Base-by-base conservation (phyloP, 2,113 vertebrate genomes). In the Rhagologus leucostigma region DNA sequence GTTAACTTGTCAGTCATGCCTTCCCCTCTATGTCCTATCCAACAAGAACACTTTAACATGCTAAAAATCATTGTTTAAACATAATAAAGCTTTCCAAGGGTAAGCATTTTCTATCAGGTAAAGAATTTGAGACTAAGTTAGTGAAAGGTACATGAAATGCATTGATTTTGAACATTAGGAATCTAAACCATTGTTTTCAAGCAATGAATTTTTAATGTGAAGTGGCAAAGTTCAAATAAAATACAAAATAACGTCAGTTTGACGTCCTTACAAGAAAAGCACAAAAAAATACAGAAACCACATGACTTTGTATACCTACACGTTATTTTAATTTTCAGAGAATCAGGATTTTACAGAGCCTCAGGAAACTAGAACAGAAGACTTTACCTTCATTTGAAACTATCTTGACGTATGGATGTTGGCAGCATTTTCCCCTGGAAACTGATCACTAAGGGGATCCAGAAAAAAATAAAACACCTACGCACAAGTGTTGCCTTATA, bases 1-100 rank as follows among this genome's bases (percentile, higher is more conserved):
- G 53, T 92, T 94, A 94, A 96, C 42, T 92, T 37, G 89, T 96
- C 94, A 97, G 93, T 94, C 65, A 73, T 6, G 50, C 65, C 56
- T 94, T 86, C 32, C 49, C 37, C 35, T 14, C 49, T 16, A 18
- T 3, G 20, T 42, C 29, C 30, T 37, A 50, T 22, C 35, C 68
- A 84, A 93, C 18, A 82, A 63, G 59, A 93, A 77, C 4, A 84
- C 17, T 68, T n/a, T 3, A 84, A 70, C 49, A 92, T 59, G 56
- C 75, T 90, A 17, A 33, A 55, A 95, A 35, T 44, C 53, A 47
- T 11, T 60, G 22, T 49, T 86, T 60, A 67, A 79, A 77, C 20
- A 35, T 39, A 75, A 55, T 14, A 86, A 64, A n/a, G 46, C 24
- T 41, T 88, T 84, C 37, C 62, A 69, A 53, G n/a, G 9, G 15